Base-by-base conservation (phyloP, 2,888 invertebrate genomes). In the Norana najaformis region DNA sequence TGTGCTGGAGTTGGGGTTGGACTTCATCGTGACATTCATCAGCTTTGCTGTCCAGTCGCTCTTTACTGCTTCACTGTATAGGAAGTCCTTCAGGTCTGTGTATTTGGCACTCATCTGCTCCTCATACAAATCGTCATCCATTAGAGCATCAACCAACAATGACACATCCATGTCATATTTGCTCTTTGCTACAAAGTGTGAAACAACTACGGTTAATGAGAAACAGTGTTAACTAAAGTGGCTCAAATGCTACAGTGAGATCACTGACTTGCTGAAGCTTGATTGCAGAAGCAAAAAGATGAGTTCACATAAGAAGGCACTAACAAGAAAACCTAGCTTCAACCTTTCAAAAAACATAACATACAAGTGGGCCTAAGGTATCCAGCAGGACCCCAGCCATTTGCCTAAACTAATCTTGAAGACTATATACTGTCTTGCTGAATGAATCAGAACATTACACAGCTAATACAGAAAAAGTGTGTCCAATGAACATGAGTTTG, bases 131-230 rank as follows among this genome's bases (percentile, higher is more conserved):
- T 92, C 92, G 38, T 94, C 94, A 89, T 94, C 93, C 83, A 94
- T 90, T 83, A 94, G 91, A 92, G 94, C 92, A 90, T 94, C 93
- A 41, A 93, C 93, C 92, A 94, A 93, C 90, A 94, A 91, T 18
- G 93, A 93, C 18, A 93, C 92, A 88, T 93, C 93, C 89, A 93
- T 93, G 88, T 93, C 93, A 89, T 93, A 92, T 83, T 90, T 91
- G 83, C 20, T 85, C 36, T 85, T 85, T 35, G 85, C 85, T 85
- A 13, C 69, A 91, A 85, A 85, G 23, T 0, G 35, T 85, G 35
- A 36, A 85, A 34, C 47, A 41, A 16, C 23, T 30, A 53, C 30
- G 30, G 30, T 30, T 53, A 53, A 53, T 30, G 23, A 69, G 16
- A 69, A 69, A 69, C 1, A 69, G 69, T n/a, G 11, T n/a, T n/a